Base-by-base conservation (phyloP, 2,113 vertebrate species). In the Vimba vimba region DNA sequence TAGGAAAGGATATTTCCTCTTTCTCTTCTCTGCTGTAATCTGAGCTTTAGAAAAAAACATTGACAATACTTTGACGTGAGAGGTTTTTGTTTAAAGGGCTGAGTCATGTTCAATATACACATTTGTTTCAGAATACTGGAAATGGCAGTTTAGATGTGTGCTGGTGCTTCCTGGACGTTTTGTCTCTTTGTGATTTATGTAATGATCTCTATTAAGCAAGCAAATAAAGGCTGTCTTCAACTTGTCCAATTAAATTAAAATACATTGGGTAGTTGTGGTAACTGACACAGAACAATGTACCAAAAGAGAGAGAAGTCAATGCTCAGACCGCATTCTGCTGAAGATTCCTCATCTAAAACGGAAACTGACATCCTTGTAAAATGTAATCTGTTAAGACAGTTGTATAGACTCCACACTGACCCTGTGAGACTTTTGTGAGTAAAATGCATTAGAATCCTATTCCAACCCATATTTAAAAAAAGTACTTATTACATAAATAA, bases 131-230 rank as follows among this genome's bases (percentile, higher is more conserved):
- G 21, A 25, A 57, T 79, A 62, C 78, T 60, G 57, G 78, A 43
- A 79, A 43, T 43, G 36, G 7, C 47, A 55, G 25, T 3, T 21
- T 4, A 55, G 15, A 77, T 27, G 47, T 77, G 15, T 77, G 47
- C 36, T 25, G 33, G 21, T 45, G 78, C 23, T 59, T 79, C 52
- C 55, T 79, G 55, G 11, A 79, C 8, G 21, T 43, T 43, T 36
- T 79, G 30, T 60, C 21, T 39, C 36, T 62, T 13, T 55, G 17
- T 27, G 25, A 43, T 25, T 62, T 79, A 36, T 39, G 13, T 79
- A 79, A 39, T 57, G 55, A 39, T 79, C 36, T 79, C 77, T 60
- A 23, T 62, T 79, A 57, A 39, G 52, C 52, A 57, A 79, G n/a
- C 21, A 59, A 23, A 79, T 79, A 33, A 43, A 79, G 30, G 27